Evolutionary conservation across 1,140 invertebrate genomes (phyloP).

Genomic region (Drosophila repletoides): DNA sequence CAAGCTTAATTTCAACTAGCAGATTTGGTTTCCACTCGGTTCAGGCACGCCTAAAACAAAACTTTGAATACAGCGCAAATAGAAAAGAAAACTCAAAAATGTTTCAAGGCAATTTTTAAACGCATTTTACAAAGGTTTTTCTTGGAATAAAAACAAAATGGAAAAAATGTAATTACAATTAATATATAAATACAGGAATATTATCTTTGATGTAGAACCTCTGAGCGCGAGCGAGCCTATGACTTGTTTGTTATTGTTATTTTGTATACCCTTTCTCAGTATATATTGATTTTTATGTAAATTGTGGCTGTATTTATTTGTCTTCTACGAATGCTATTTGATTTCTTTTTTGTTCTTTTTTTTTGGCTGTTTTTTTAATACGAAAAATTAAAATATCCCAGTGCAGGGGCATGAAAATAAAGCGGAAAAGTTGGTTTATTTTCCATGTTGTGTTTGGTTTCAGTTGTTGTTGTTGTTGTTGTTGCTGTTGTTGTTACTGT

Average conservation of each 20-base stretch:
- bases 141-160: no score
- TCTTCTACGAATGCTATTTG: no score
- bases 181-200: no score
- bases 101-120: no score
- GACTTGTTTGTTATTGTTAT: constrained; percentile 38
- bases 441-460: no score
- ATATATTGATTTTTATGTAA: constrained; percentile 27
- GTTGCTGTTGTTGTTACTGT: constrained; percentile 11
- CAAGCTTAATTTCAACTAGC: constrained; percentile 62
- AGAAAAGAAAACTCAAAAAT: constrained; percentile 25
- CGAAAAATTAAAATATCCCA: background rate
- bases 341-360: no score
- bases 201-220: no score
- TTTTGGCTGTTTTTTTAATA: no score
- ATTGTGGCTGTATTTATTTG: background rate
- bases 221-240: constrained; percentile 40
- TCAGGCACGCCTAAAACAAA: constrained; percentile 71
- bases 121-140: no score
- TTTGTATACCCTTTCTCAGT: constrained; percentile 55
- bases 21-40: constrained; percentile 89
- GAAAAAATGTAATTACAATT: no score
- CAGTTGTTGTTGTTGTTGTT: constrained; percentile 11
- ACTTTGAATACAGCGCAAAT: constrained; percentile 23
- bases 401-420: constrained; percentile 2
- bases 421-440: constrained; percentile 10